These are phyloP conservation scores for Orycteropus afer DNA, from an alignment of 2,113 vertebrate species.

Conservation along the genomic window DNA sequence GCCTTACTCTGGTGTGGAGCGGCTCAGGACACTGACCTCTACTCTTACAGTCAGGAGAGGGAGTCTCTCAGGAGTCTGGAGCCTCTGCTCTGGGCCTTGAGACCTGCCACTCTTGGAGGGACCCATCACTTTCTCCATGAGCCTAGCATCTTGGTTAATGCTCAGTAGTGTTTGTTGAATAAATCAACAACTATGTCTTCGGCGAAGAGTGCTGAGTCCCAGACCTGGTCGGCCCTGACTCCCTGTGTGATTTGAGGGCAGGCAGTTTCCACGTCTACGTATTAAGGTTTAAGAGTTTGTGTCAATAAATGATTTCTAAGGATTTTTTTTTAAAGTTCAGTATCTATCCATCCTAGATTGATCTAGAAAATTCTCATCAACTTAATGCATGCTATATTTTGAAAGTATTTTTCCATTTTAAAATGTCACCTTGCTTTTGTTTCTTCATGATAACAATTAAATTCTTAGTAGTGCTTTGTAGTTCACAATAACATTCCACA, in stretches of 20 bases:
- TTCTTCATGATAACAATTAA: constrained; percentile 15
- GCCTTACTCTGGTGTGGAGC: neutral
- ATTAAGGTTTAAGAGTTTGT: neutral
- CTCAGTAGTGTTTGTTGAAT: neutral
- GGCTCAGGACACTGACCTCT: neutral
- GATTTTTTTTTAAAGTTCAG: neutral
- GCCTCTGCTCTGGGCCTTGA: neutral
- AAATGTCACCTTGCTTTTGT: neutral
- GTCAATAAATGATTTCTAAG: neutral
- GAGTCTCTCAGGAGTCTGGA: neutral
- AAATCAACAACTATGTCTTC: neutral
- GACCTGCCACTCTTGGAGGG: neutral
- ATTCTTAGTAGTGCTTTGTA: constrained; percentile 26
- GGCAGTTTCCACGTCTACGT: neutral
- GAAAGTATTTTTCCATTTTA: constrained; percentile 3
- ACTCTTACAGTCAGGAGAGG: neutral
- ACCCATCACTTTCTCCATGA: neutral
- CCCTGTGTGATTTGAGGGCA: neutral
- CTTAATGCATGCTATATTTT: neutral
- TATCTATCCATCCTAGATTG: constrained; percentile 1
- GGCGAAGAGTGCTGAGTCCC: neutral
- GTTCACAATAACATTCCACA: neutral
- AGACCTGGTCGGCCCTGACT: neutral
- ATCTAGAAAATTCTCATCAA: neutral
- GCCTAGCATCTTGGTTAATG: neutral